Base-by-base conservation (phyloP, 2,113 vertebrate genomes). In the Poecilia latipinna region DNA sequence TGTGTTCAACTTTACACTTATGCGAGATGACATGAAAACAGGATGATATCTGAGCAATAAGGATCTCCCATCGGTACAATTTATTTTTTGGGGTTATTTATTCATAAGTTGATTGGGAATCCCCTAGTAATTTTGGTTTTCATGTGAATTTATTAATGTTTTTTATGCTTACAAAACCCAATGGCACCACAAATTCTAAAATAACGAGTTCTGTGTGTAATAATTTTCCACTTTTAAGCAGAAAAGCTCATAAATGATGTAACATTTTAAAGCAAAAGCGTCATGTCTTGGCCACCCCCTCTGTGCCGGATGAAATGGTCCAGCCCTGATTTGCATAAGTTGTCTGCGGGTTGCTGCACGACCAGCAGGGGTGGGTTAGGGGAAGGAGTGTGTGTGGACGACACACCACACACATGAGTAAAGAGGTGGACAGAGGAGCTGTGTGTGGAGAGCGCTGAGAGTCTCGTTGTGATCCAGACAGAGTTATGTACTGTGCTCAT, bases 311-410 rank as follows among this genome's bases (percentile, higher is more conserved):
- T 82, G 87, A 76, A 95, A 95, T 97, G 97, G 96, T 97, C 94
- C 93, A 88, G 94, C 91, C 97, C 96, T 95, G 61, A 93, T 97
- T 97, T 97, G 96, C 96, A 97, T 97, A 96, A 96, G 95, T 96
- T 95, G 94, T 94, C 92, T 94, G 92, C 94, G 93, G 95, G 96
- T 94, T 92, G 94, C 94, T 93, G 94, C 95, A 95, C 95, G 95
- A 88, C 84, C 92, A 91, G 90, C 88, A 95, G 96, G 96, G 94
- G 93, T 89, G 92, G 86, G 83, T 93, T 85, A 89, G 92, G 70
- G 83, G 91, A 93, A 93, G 91, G 93, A 94, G 93, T 94, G 93
- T 91, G 88, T 89, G 86, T 86, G 89, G 82, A 79, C 74, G 72
- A 63, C 81, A 80, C 54, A 82, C 51, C 51, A 24, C 22, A 57